Conservation (phyloP, 2,888 invertebrate genomes). For the Coelinius sp. region DNA sequence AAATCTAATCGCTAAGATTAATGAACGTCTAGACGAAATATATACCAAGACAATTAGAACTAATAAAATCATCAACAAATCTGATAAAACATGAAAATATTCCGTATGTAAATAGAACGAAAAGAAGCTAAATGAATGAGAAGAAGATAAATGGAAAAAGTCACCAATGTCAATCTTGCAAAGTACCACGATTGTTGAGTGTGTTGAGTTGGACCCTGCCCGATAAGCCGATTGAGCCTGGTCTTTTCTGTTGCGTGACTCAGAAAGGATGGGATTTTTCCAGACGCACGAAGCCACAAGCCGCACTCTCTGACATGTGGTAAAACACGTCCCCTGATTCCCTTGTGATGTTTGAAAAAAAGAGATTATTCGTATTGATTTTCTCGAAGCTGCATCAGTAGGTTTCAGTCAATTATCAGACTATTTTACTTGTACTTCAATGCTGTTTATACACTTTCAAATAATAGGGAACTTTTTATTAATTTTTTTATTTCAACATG, state of each 20-base stretch:
- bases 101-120: neutral
- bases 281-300: slow-evolving; percentile 43
- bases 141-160: neutral
- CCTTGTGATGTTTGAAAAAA: neutral
- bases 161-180: neutral
- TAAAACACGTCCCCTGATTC: neutral
- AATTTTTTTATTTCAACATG: no score
- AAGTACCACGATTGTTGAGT: slow-evolving; percentile 1
- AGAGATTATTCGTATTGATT: neutral
- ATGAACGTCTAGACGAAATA: slow-evolving; percentile 10
- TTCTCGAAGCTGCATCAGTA: neutral
- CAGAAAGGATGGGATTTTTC: slow-evolving; percentile 37
- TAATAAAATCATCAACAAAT: neutral
- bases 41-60: neutral
- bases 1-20: neutral
- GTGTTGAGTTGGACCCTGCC: slow-evolving; percentile 12
- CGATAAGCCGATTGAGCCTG: slow-evolving; percentile 13
- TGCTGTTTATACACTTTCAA: no score
- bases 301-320: slow-evolving; percentile 4
- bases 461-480: no score
- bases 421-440: no score
- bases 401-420: neutral
- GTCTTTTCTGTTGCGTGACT: slow-evolving; percentile 34
- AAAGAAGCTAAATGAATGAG: no score
- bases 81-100: neutral